Conservation (phyloP, 2,797 vertebrate species). For the Pterois miles region DNA sequence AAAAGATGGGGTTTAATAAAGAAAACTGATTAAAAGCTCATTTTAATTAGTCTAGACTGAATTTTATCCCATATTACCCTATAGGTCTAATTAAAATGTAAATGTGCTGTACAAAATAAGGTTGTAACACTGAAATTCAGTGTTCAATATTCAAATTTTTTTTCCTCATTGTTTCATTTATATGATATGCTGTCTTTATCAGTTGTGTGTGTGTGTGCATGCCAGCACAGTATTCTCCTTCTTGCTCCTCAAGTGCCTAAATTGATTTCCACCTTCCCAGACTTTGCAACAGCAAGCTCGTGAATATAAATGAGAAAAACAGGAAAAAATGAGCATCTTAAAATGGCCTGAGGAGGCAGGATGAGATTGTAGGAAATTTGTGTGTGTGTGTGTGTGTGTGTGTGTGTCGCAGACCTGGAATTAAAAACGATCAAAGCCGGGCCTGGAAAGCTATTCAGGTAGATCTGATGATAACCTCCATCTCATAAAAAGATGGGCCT, state of each 20-base stretch:
- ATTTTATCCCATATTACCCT: not conserved
- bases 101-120: not conserved
- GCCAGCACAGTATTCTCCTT: slow-evolving; percentile 21
- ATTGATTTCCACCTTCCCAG: slow-evolving; percentile 73
- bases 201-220: not conserved
- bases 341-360: slow-evolving; percentile 56
- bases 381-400: slow-evolving; percentile 36
- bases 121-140: not conserved
- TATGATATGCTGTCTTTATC: not conserved
- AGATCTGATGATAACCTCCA: slow-evolving; percentile 82
- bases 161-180: not conserved
- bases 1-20: not conserved
- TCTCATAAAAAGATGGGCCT: slow-evolving; percentile 87
- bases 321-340: slow-evolving; percentile 53
- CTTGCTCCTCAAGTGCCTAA: slow-evolving; percentile 53
- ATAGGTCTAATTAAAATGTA: not conserved
- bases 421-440: slow-evolving; percentile 83
- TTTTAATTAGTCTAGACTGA: not conserved
- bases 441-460: slow-evolving; percentile 79
- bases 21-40: not conserved
- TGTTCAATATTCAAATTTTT: not conserved
- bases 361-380: slow-evolving; percentile 54
- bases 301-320: slow-evolving; percentile 78
- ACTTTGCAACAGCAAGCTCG: slow-evolving; percentile 57
- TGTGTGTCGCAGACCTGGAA: slow-evolving; percentile 55